These are phyloP conservation scores for Anoura caudifer DNA, from an alignment of 2,113 vertebrate genomes.

Conservation along the genomic window DNA sequence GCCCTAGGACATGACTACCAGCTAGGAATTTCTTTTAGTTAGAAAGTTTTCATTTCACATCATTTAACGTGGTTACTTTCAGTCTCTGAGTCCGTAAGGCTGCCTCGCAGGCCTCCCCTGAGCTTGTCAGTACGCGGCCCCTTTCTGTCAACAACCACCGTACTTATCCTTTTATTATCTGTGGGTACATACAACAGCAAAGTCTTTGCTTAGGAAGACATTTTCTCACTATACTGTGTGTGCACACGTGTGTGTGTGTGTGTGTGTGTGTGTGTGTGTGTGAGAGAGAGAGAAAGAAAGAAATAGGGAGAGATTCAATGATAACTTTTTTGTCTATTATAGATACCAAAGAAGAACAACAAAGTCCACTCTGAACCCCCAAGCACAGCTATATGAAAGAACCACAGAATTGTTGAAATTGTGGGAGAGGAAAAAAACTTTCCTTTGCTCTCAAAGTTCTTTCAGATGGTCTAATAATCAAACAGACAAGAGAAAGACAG, in stretches of 20 bases:
- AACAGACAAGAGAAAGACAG: not conserved
- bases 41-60: too few species aligned
- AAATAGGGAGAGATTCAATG: not conserved
- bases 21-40: too few species aligned
- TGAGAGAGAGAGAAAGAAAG: too few species aligned
- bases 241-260: not conserved
- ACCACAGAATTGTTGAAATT: not conserved
- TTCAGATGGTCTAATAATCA: not conserved
- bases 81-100: too few species aligned
- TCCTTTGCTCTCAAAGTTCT: not conserved
- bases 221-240: not conserved
- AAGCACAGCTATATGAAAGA: slow-evolving; percentile 20
- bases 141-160: not conserved
- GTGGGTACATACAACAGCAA: not conserved
- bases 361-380: not conserved
- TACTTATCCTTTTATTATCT: not conserved
- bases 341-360: not conserved
- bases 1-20: too few species aligned
- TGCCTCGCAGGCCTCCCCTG: too few species aligned
- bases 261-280: not conserved
- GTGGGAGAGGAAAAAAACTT: not conserved
- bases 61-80: too few species aligned
- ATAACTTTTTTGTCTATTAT: not conserved
- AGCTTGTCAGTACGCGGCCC: too few species aligned
- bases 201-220: not conserved